Conservation (phyloP, 2,888 invertebrate genomes). For the Cartodere bifasciata region DNA sequence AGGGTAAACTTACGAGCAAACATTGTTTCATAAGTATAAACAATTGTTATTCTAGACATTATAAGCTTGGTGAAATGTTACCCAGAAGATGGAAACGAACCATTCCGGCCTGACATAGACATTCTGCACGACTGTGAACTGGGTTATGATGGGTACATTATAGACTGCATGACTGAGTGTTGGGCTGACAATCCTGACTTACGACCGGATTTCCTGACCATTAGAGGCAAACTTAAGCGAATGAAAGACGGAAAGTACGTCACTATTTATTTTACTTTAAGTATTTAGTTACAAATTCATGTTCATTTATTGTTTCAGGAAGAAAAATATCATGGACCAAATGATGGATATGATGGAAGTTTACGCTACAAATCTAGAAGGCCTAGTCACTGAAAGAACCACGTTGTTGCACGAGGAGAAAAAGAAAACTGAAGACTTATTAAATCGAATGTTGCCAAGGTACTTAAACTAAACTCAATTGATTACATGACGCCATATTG, state of each 20-base stretch:
- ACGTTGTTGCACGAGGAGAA: constrained; percentile 82
- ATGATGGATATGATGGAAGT: constrained; percentile 98
- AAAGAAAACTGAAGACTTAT: constrained; percentile 82
- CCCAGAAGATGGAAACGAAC: constrained; percentile 52
- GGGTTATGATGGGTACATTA: constrained; percentile 69
- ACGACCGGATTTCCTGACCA: constrained; percentile 73
- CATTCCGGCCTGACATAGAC: constrained; percentile 69
- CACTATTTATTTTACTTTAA: neutral
- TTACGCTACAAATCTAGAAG: constrained; percentile 89
- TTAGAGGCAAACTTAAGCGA: constrained; percentile 70
- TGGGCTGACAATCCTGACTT: constrained; percentile 78
- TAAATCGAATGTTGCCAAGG: constrained; percentile 90
- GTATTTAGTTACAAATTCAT: neutral
- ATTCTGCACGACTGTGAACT: constrained; percentile 55
- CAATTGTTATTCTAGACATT: constrained; percentile 51
- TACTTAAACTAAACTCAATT: no score
- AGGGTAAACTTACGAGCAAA: constrained; percentile 57
- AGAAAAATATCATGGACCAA: constrained; percentile 88
- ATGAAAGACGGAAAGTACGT: constrained; percentile 79
- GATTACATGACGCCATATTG: no score
- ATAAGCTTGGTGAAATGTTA: constrained; percentile 67
- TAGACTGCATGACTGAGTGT: constrained; percentile 73
- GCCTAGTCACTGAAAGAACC: constrained; percentile 84
- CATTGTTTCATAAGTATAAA: no score
- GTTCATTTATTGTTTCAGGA: no score